Conservation (phyloP, 2,797 vertebrate species). For the Brotula barbata region DNA sequence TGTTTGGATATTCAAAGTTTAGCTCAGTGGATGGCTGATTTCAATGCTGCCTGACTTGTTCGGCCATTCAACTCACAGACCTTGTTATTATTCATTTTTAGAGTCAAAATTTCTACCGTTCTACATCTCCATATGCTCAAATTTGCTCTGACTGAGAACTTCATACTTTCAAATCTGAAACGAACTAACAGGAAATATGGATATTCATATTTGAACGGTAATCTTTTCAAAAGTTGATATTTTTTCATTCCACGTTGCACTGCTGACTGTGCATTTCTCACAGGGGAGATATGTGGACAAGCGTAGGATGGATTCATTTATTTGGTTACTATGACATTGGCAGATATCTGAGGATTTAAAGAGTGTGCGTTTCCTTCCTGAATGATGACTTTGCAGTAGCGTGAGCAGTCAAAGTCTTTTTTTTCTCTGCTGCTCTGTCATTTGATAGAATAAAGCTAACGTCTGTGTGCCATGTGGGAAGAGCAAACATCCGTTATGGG, state of each 20-base stretch:
- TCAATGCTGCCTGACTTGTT: no score
- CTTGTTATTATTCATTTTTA: not conserved
- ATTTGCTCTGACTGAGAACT: not conserved
- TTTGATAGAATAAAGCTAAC: constrained; percentile 58
- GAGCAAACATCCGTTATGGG: constrained; percentile 66
- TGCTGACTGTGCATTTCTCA: constrained; percentile 29
- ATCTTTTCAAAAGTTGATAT: constrained; percentile 1
- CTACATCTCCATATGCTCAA: no score
- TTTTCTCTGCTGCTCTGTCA: constrained; percentile 68
- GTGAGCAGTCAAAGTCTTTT: constrained; percentile 29
- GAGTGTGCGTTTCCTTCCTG: constrained; percentile 32
- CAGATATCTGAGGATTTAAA: constrained; percentile 49
- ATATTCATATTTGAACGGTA: not conserved
- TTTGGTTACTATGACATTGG: constrained; percentile 44
- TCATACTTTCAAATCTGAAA: no score
- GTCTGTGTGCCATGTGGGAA: constrained; percentile 69
- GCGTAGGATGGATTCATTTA: constrained; percentile 32
- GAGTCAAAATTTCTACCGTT: not conserved
- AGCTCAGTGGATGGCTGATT: not conserved
- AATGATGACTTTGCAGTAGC: constrained; percentile 53
- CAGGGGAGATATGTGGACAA: constrained; percentile 30
- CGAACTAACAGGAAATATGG: no score
- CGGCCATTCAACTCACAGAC: not conserved
- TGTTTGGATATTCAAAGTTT: constrained; percentile 4
- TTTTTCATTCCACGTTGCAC: not conserved